These are phyloP conservation scores for Tinamus major DNA, from an alignment of 2,797 vertebrate species.

Conservation along the genomic window DNA sequence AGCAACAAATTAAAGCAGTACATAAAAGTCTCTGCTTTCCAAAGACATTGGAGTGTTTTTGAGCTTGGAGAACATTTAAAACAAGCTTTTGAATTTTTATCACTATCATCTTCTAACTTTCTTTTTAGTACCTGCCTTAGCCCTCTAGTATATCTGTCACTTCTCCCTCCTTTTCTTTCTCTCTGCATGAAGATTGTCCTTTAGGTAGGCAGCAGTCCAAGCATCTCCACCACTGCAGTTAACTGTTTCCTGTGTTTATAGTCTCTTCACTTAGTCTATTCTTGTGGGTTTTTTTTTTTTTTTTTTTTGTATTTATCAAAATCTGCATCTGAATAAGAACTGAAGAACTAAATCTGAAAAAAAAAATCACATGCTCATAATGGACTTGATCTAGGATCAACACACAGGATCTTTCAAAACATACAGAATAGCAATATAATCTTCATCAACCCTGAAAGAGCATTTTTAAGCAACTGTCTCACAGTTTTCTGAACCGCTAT, in stretches of 20 bases:
- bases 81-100: slow-evolving; percentile 58
- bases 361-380: neutral
- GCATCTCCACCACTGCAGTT: neutral
- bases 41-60: slow-evolving; percentile 63
- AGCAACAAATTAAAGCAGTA: slow-evolving; percentile 73
- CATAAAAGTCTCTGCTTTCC: slow-evolving; percentile 62
- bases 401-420: neutral
- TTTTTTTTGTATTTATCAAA: neutral
- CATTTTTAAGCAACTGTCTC: slow-evolving; percentile 4
- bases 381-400: neutral
- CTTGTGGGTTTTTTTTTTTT: neutral
- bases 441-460: neutral
- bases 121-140: slow-evolving; percentile 35
- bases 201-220: neutral
- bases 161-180: neutral
- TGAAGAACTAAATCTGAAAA: neutral
- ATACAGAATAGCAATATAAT: neutral
- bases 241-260: neutral
- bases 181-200: neutral
- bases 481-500: neutral
- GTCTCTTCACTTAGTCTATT: neutral
- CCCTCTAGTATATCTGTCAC: neutral
- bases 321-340: neutral
- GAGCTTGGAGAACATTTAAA: slow-evolving; percentile 61
- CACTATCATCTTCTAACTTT: neutral